Evolutionary conservation across 2,888 invertebrate genomes (phyloP).

Genomic region (Spodoptera picta): DNA sequence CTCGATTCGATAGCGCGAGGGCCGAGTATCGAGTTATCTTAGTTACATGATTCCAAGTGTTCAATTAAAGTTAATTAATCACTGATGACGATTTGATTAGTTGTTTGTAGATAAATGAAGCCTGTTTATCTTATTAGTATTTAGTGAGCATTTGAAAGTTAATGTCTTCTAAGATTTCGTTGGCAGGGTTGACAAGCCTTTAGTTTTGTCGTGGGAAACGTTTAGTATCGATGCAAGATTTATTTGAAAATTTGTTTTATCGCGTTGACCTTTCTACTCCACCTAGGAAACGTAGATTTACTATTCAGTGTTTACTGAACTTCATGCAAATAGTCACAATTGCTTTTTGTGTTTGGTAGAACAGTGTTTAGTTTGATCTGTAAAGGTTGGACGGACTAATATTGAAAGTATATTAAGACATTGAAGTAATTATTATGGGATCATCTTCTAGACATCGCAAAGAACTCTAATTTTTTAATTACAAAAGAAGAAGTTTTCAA

Average conservation of each 20-base stretch:
- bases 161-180: conserved; percentile 48
- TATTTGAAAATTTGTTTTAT: conserved; percentile 39
- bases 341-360: too few species aligned
- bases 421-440: too few species aligned
- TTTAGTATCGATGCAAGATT: conserved; percentile 31
- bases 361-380: too few species aligned
- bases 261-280: conserved; percentile 39
- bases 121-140: conserved; percentile 55
- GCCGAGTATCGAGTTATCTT: conserved; percentile 57
- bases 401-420: too few species aligned
- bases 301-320: background rate
- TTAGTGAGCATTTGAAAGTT: conserved; percentile 53
- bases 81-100: conserved; percentile 63
- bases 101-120: conserved; percentile 54
- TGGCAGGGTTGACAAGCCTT: conserved; percentile 37
- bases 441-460: too few species aligned
- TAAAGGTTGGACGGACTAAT: too few species aligned
- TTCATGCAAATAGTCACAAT: too few species aligned
- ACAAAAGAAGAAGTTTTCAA: too few species aligned
- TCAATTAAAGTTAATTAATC: conserved; percentile 72
- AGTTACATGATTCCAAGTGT: conserved; percentile 58
- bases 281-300: conserved; percentile 17
- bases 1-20: conserved; percentile 53
- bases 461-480: too few species aligned
- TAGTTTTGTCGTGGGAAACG: conserved; percentile 43